A percentile compares a stretch with the other conserved stretches of the same genome.
These are phyloP conservation scores for Elymnias hypermnestra DNA, from an alignment of 1,140 invertebrate genomes.

Conservation along the genomic window DNA sequence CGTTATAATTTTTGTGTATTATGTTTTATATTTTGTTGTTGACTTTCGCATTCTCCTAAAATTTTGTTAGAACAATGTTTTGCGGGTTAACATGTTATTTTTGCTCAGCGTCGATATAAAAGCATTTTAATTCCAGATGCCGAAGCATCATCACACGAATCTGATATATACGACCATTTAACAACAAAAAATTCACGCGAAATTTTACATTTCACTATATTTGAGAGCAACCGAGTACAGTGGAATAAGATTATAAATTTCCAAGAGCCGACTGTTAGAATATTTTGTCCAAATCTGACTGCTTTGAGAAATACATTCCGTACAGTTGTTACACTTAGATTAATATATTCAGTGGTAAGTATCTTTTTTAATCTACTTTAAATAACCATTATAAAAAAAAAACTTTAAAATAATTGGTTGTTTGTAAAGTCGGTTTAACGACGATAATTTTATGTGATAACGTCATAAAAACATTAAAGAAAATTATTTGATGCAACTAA, in stretches of 20 bases:
- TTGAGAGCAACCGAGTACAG: slow-evolving; percentile 62
- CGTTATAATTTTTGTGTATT: too few relatives aligned
- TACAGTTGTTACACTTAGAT: slow-evolving; percentile 56
- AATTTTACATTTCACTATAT: slow-evolving; percentile 55
- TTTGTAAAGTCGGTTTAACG: too few relatives aligned
- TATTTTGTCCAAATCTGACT: slow-evolving; percentile 69
- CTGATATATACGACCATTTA: slow-evolving; percentile 45
- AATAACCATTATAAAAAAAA: too few relatives aligned
- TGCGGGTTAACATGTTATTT: too few relatives aligned
- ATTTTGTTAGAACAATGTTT: too few relatives aligned
- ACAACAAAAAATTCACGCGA: slow-evolving; percentile 41
- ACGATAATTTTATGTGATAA: too few relatives aligned
- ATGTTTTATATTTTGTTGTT: too few relatives aligned
- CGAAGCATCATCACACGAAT: slow-evolving; percentile 33
- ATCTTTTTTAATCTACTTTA: background rate
- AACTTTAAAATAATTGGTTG: too few relatives aligned
- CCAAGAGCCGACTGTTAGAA: slow-evolving; percentile 62
- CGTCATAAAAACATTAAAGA: too few relatives aligned
- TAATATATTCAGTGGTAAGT: slow-evolving; percentile 71
- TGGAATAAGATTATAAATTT: slow-evolving; percentile 75
- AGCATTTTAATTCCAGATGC: slow-evolving; percentile 17
- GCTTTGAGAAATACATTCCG: slow-evolving; percentile 73
- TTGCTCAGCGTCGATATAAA: background rate
- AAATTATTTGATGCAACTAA: too few relatives aligned
- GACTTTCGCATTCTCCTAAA: too few relatives aligned